Evolutionary conservation across 1,140 invertebrate species (phyloP).

Genomic region (Aphelinus atriplicis): DNA sequence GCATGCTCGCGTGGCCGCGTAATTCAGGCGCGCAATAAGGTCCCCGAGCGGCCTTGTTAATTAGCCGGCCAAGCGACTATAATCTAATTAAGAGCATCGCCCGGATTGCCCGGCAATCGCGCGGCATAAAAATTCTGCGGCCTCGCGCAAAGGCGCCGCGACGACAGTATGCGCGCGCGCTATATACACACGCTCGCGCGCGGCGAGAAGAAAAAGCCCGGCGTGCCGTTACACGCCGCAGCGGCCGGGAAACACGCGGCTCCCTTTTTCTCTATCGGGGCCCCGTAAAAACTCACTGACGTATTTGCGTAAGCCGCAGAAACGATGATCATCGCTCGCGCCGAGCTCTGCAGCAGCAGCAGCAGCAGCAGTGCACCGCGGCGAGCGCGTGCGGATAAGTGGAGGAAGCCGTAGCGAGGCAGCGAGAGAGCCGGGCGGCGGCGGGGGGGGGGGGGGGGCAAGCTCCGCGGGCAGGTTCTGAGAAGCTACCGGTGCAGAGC

Average conservation of each 20-base stretch:
- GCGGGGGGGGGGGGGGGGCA: conserved; percentile 13
- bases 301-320: conserved; percentile 45
- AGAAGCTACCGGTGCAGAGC: conserved; percentile 54
- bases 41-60: conserved; percentile 16
- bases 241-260: conserved; percentile 25
- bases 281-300: conserved; percentile 21
- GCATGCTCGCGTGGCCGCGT: neutral
- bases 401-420: conserved; percentile 28
- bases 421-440: conserved; percentile 8
- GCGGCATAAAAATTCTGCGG: conserved; percentile 29
- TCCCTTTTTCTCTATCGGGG: neutral
- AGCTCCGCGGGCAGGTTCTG: conserved; percentile 52
- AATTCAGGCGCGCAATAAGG: conserved; percentile 30
- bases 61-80: conserved; percentile 20
- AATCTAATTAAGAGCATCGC: conserved; percentile 41
- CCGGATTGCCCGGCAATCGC: conserved; percentile 19
- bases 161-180: neutral
- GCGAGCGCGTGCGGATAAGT: conserved; percentile 29
- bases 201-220: conserved; percentile 28
- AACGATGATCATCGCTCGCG: conserved; percentile 26
- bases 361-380: too few species aligned
- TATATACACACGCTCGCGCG: neutral
- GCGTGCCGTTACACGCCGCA: conserved; percentile 23
- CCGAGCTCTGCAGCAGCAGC: too few species aligned
- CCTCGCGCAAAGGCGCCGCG: neutral